Percentiles rank a stretch among this genome's conserved stretches.
phyloP scores from a whole-genome alignment of 1,140 invertebrate genomes.

The Rhagoletis pomonella region DNA sequence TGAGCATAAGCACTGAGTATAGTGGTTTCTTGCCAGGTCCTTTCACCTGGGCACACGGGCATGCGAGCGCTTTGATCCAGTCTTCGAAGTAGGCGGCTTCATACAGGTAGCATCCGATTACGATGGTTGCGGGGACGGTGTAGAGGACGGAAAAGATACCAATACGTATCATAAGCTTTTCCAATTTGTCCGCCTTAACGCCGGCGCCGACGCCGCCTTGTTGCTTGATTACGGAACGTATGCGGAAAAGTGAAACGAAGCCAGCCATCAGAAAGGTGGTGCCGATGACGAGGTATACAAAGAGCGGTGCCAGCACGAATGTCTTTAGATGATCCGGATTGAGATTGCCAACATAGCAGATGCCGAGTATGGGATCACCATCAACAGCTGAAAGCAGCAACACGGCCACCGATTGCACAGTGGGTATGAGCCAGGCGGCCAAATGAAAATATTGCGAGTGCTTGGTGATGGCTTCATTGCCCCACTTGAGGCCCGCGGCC shows the following conservation, averaged over 20 bases:
- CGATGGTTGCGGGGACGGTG: slow-evolving; percentile 94
- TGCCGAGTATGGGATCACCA: slow-evolving; percentile 95
- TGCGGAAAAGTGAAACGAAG: slow-evolving; percentile 96
- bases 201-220: slow-evolving; percentile 85
- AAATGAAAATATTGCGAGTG: slow-evolving; percentile 96
- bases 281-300: slow-evolving; percentile 93
- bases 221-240: slow-evolving; percentile 95
- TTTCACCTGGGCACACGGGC: slow-evolving; percentile 78
- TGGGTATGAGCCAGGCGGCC: slow-evolving; percentile 91
- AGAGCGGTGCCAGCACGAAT: slow-evolving; percentile 92
- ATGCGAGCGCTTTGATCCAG: slow-evolving; percentile 86
- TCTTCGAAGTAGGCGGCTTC: slow-evolving; percentile 85
- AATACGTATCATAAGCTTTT: slow-evolving; percentile 98
- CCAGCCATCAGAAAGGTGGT: slow-evolving; percentile 95
- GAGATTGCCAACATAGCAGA: slow-evolving; percentile 94
- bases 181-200: slow-evolving; percentile 94
- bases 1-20: slow-evolving; percentile 90
- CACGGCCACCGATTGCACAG: slow-evolving; percentile 88
- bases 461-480: slow-evolving; percentile 95
- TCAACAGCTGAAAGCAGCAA: slow-evolving; percentile 88
- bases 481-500: slow-evolving; percentile 95
- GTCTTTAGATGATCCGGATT: slow-evolving; percentile 86
- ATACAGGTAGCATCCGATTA: slow-evolving; percentile 96
- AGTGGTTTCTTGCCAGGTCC: slow-evolving; percentile 78
- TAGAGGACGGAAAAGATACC: slow-evolving; percentile 98